Base-by-base conservation (phyloP, 2,113 vertebrate species). In the Struthio camelus region DNA sequence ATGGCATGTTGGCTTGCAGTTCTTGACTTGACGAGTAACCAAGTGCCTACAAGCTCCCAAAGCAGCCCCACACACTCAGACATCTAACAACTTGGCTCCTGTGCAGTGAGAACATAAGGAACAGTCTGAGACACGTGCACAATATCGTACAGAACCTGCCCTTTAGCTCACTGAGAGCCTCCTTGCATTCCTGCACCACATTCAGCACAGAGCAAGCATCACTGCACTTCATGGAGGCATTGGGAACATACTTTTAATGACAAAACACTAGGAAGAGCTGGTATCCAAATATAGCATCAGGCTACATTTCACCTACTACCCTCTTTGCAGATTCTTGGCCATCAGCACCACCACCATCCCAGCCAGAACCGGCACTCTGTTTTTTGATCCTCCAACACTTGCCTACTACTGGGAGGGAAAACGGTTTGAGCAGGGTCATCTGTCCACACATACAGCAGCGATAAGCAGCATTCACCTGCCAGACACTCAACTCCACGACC, bases 51-150 rank as follows among this genome's bases (percentile, higher is more conserved):
- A 58, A 50, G 54, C 40, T 79, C 9, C 46, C 50, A 34, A 48
- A 61, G 23, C 48, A 22, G 42, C 12, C n/a, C 51, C 19, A 14
- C 27, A 15, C 54, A 40, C 53, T 62, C 34, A 42, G 34, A 54
- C 48, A 32, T 15, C 53, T 38, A 30, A 27, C 0, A 94, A n/a
- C 64, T 34, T 80, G 6, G 54, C 7, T 19, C 15, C 66, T 62
- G 76, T 7, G 7, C 66, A 66, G 53, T 3, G 3, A 73, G 61
- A 91, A 50, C 15, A 1, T 14, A 16, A 36, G 42, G 24, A 23
- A 30, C 38, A 42, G 69, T 1, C 59, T 73, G 65, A 65, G 59
- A 59, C 42, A 50, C 0, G 0, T 14, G 10, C 62, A 80, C 66
- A 64, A 14, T 16, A 22, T 0, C 1, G 40, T 2, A 24, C 56